Evolutionary conservation across 2,113 vertebrate species (phyloP), one percentile per base, ranked within the genome.

Genomic region (Amphilophus citrinellus): DNA sequence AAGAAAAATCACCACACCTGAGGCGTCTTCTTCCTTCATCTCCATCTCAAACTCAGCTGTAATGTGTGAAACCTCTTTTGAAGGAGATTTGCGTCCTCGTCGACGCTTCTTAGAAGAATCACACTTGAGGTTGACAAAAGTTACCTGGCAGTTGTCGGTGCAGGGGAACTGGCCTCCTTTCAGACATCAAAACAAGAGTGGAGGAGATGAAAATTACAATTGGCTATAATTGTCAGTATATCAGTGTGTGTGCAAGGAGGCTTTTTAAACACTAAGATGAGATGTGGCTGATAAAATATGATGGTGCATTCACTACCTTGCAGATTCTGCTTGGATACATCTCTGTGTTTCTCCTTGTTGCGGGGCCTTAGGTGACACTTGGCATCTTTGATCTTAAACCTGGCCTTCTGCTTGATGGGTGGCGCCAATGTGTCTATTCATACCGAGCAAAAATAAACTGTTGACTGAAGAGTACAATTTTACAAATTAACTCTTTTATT

Each of bases 381-480:
- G 79, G 98, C 97, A 2, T 99, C 98, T 92, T 98, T 98, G 90
- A 99, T 98, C 96, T 98, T 99, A 89, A 99, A 99, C 22, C 97
- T 96, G 60, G 97, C 97, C 90, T 98, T 99, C 93, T 99, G 98
- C 82, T 98, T 98, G 94, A 99, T 94, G 57, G 97, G 97, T 5
- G 96, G 92, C 1, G 95, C 91, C 57, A 97, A 60, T 0, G 94
- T 90, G 89, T 98, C 98, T 18, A 68, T 75, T 75, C 88, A 86
- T 56, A 82, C 80, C 82, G 50, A 88, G 27, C 32, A 77, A 7
- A 85, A 14, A 80, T 1, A 61, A 62, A 42, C 7, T 47, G 22
- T 50, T 71, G 18, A 11, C 39, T 50, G 1, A 71, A 17, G 14
- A 50, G 47, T 5, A 17, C 5, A 50, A 30, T 15, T 56, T 71